Evolutionary conservation across 2,888 invertebrate species (phyloP), one percentile per base, ranked within the genome.

Genomic region (Caenorhabditis sp.): DNA sequence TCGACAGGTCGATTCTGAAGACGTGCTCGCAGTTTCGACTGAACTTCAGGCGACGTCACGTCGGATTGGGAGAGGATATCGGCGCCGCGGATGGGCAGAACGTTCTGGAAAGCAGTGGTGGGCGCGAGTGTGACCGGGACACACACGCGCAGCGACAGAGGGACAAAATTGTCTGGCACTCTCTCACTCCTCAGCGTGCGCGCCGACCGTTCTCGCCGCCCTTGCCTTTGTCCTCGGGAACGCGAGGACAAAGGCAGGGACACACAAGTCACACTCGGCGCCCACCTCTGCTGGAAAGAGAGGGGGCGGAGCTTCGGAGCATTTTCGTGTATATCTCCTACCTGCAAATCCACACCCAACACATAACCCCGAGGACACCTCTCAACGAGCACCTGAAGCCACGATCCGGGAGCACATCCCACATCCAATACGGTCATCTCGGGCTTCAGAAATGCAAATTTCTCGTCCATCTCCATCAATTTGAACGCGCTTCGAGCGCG

Each of bases 401-500:
- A 92, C 14, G 91, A 90, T 0, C 92, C 92, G 6, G 92, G 92
- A 26, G 92, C 92, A 61, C 89, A 89, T 6, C 90, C 90, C 14
- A 91, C 73, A 68, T 91, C 90, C 16, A 90, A 24, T 31, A 90
- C 89, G n/a, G 72, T 81, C 31, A 54, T 63, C 2, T 84, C 89
- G 66, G 86, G 77, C 28, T 76, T 58, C 35, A 91, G 49, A 59
- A 91, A 68, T 44, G 85, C 85, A 66, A 86, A 88, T 74, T 89
- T 88, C 16, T 91, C 89, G 64, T 92, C 86, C 24, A 92, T 90
- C 81, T 92, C 91, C 16, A 90, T 63, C 54, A 92, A 77, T 80
- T 92, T 92, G 87, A 91, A 92, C 10, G 92, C 92, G 80, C 90
- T 91, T 69, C 92, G 61, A 14, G 92, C 91, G 35, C 92, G 84